Conservation (phyloP, 2,113 vertebrate genomes). For the Lepidothrix coronata region DNA sequence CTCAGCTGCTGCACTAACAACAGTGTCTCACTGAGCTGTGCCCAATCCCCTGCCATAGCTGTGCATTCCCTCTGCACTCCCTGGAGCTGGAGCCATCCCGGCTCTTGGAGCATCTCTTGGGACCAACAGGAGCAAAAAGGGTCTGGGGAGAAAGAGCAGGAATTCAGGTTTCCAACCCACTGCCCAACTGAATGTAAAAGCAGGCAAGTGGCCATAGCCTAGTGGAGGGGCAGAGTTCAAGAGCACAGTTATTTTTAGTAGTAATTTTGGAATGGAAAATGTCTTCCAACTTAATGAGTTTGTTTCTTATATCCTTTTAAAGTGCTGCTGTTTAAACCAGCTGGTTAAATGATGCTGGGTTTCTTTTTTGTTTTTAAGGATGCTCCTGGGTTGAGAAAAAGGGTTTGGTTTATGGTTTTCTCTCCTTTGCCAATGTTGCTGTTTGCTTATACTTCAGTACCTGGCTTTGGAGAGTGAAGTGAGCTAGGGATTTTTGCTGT, state of each 20-base stretch:
- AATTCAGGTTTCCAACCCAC: background rate
- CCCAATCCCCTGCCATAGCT: background rate
- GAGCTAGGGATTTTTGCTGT: background rate
- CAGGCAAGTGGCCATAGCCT: background rate
- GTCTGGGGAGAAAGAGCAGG: background rate
- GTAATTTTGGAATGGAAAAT: slow-evolving; percentile 59
- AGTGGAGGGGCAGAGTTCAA: slow-evolving; percentile 26
- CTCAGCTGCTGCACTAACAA: background rate
- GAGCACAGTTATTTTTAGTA: slow-evolving; percentile 48
- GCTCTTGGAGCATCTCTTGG: background rate
- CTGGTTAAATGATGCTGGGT: background rate
- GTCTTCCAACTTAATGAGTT: slow-evolving; percentile 51
- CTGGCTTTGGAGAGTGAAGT: background rate
- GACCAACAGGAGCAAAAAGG: background rate
- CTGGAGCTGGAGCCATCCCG: background rate
- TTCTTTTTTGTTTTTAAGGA: background rate
- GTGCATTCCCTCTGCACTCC: background rate
- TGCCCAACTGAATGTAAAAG: background rate
- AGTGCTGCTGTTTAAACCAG: slow-evolving; percentile 31
- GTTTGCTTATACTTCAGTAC: background rate
- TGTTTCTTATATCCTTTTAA: slow-evolving; percentile 47
- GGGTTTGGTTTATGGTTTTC: background rate
- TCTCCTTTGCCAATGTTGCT: background rate
- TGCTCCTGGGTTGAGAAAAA: background rate
- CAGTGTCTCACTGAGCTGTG: rapidly evolving